A percentile compares a stretch with the other conserved stretches of the same genome.
Evolutionary conservation across 2,113 vertebrate species (phyloP).

Genomic region (Microtus pennsylvanicus): DNA sequence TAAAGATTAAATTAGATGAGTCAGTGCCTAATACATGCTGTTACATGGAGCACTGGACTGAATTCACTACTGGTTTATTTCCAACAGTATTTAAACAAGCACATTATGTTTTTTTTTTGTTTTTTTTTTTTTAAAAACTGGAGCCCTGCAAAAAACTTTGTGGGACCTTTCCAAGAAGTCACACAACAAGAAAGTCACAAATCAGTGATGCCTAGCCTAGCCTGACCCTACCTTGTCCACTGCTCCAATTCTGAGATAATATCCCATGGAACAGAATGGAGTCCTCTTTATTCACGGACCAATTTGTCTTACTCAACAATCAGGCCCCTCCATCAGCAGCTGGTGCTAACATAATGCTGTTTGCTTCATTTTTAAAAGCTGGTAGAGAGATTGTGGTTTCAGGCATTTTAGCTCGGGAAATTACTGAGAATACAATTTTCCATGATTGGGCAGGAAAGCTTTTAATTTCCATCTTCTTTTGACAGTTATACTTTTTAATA

Average conservation of each 20-base stretch:
- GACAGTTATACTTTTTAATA: conserved; percentile 81
- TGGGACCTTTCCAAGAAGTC: background rate
- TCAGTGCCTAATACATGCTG: too few relatives aligned
- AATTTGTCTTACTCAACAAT: conserved; percentile 30
- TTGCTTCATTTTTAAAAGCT: conserved; percentile 64
- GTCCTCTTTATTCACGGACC: background rate
- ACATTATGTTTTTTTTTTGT: background rate
- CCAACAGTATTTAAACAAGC: background rate
- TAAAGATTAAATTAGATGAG: background rate
- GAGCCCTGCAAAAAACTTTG: background rate
- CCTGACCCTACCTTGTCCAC: background rate
- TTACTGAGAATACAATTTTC: conserved; percentile 80
- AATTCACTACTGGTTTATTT: background rate
- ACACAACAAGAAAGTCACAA: background rate
- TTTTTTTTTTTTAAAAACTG: background rate
- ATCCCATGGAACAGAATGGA: background rate
- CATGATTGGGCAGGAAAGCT: conserved; percentile 79
- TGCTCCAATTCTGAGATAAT: background rate
- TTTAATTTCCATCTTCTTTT: conserved; percentile 84
- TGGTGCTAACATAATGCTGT: background rate
- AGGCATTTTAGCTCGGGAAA: conserved; percentile 56
- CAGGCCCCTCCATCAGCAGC: background rate
- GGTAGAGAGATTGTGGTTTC: conserved; percentile 1
- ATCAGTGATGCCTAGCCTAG: background rate
- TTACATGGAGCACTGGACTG: background rate